Evolutionary conservation across 2,888 invertebrate genomes (phyloP).

Genomic region (Tipula lateralis): DNA sequence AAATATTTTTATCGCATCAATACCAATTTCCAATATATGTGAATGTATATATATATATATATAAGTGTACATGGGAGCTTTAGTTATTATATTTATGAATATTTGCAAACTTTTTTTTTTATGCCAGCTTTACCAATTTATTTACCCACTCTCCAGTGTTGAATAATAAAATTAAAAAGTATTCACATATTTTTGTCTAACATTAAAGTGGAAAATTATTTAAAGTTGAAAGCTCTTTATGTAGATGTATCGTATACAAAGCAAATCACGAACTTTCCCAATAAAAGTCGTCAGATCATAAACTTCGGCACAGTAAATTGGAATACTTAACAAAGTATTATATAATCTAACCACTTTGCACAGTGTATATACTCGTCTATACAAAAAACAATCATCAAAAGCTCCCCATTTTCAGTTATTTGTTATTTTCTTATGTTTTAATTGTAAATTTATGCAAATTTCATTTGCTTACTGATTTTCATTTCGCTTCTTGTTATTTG

Average conservation of each 20-base stretch:
- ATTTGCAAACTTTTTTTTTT: background rate
- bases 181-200: background rate
- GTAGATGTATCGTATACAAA: background rate
- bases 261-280: background rate
- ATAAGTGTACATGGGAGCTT: background rate
- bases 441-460: slow-evolving; percentile 6
- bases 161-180: background rate
- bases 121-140: background rate
- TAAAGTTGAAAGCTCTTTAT: background rate
- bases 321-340: background rate
- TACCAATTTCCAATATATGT: no score
- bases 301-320: background rate
- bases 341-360: background rate
- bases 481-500: background rate
- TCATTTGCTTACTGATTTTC: background rate
- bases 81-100: background rate
- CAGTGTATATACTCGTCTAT: no score
- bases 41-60: background rate
- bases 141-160: background rate
- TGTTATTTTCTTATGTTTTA: background rate
- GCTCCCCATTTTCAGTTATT: background rate
- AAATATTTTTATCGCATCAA: no score
- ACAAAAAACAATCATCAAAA: background rate
- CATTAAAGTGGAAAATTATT: background rate
- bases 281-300: background rate